These are phyloP conservation scores for Trichonephila clavata DNA, from an alignment of 1,140 invertebrate genomes.

Conservation along the genomic window DNA sequence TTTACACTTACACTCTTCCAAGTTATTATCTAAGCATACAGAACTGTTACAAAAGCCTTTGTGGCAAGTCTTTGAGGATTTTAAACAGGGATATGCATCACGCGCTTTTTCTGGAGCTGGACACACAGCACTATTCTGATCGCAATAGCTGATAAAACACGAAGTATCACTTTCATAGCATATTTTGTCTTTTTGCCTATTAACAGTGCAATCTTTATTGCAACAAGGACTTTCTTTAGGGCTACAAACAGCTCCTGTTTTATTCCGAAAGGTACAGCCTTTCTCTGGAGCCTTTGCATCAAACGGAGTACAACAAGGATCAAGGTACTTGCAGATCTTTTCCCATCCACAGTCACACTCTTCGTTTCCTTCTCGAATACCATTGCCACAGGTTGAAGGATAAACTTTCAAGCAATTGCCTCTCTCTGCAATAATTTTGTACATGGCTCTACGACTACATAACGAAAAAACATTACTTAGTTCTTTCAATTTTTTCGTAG, in stretches of 20 bases:
- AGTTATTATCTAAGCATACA: conserved; percentile 23
- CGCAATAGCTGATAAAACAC: conserved; percentile 42
- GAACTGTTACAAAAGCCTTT: conserved; percentile 55
- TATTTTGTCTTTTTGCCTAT: neutral
- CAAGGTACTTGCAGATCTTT: neutral
- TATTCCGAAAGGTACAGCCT: neutral
- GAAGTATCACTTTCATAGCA: conserved; percentile 9
- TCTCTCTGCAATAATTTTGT: neutral
- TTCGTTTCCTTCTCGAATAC: conserved; percentile 51
- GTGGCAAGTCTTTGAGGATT: conserved; percentile 45
- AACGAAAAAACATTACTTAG: conserved; percentile 29
- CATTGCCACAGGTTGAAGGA: conserved; percentile 41
- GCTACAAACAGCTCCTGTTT: conserved; percentile 31
- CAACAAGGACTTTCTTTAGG: conserved; percentile 60
- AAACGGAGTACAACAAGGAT: conserved; percentile 52
- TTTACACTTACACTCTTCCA: conserved; percentile 41
- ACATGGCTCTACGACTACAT: conserved; percentile 5
- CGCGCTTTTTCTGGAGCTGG: neutral
- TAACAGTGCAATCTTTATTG: neutral
- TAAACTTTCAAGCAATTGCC: conserved; percentile 7
- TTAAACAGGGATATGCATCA: neutral
- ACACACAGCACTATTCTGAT: neutral
- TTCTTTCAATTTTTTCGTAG: neutral
- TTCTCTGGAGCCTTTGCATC: conserved; percentile 39
- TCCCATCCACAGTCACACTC: conserved; percentile 60